phyloP scores from a whole-genome alignment of 2,888 invertebrate species.

The Stenolophus ochropezus region DNA sequence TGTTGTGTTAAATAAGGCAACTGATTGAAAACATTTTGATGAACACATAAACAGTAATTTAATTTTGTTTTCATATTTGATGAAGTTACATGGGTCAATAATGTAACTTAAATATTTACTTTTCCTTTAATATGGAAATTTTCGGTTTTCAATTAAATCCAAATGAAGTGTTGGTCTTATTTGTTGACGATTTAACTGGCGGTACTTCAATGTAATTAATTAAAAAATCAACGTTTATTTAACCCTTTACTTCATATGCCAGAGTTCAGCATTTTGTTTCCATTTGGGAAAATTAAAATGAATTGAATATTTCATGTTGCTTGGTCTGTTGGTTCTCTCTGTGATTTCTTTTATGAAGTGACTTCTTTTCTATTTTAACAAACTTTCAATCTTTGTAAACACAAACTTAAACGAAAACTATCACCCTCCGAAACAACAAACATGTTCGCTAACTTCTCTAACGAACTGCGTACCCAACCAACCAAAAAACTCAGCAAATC shows the following conservation, averaged over 20 bases:
- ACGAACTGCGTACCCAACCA: constrained; percentile 1
- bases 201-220: background rate
- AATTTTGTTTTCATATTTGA: background rate
- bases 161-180: background rate
- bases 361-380: background rate
- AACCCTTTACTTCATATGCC: no score
- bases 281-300: background rate
- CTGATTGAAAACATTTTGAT: background rate
- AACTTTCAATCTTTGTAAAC: constrained; percentile 25
- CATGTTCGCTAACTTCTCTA: constrained; percentile 22
- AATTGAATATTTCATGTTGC: no score
- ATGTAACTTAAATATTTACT: background rate
- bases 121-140: background rate
- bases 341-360: background rate
- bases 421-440: constrained; percentile 20
- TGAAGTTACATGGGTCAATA: background rate
- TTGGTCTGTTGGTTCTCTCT: background rate
- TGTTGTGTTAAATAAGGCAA: background rate
- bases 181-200: background rate
- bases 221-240: background rate
- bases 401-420: constrained; percentile 19
- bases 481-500: constrained; percentile 12
- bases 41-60: background rate
- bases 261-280: background rate
- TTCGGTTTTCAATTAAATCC: background rate